phyloP scores from a whole-genome alignment of 2,888 invertebrate genomes.

The Malachius bipustulatus region DNA sequence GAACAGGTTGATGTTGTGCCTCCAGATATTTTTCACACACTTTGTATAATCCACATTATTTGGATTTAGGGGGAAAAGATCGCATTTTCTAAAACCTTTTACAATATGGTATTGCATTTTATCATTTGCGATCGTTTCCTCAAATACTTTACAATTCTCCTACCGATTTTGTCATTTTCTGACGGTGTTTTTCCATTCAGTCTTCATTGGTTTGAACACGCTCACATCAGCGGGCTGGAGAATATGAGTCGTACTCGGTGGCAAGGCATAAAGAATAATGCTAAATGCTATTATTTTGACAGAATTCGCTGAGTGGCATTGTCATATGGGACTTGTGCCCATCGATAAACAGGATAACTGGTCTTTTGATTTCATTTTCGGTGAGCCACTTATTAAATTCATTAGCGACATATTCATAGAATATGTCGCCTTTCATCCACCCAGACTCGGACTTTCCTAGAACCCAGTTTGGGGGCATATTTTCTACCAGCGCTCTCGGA shows the following conservation, averaged over 20 bases:
- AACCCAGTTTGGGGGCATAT: conserved; percentile 17
- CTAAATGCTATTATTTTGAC: conserved; percentile 15
- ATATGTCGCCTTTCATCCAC: conserved; percentile 18
- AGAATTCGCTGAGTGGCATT: conserved; percentile 17
- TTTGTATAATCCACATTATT: conserved; percentile 4
- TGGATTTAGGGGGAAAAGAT: conserved; percentile 5
- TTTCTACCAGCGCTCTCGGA: conserved; percentile 16
- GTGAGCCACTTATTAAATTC: no score
- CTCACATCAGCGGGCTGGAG: conserved; percentile 22
- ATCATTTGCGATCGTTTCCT: conserved; percentile 1
- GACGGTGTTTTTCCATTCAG: conserved; percentile 18
- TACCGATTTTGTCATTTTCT: not conserved
- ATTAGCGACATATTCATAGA: no score
- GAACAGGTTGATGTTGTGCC: no score
- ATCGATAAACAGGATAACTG: no score
- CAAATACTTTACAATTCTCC: conserved; percentile 1
- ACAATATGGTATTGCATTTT: conserved; percentile 2
- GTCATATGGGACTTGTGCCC: conserved; percentile 21
- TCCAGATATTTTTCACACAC: conserved; percentile 1
- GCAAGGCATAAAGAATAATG: conserved; percentile 18
- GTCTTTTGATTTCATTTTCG: no score
- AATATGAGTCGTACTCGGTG: conserved; percentile 19
- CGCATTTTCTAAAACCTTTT: conserved; percentile 5
- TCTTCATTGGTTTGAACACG: conserved; percentile 21
- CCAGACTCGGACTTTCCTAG: conserved; percentile 21